phyloP scores from a whole-genome alignment of 2,888 invertebrate genomes.

The Dicranocentrus wangi region DNA sequence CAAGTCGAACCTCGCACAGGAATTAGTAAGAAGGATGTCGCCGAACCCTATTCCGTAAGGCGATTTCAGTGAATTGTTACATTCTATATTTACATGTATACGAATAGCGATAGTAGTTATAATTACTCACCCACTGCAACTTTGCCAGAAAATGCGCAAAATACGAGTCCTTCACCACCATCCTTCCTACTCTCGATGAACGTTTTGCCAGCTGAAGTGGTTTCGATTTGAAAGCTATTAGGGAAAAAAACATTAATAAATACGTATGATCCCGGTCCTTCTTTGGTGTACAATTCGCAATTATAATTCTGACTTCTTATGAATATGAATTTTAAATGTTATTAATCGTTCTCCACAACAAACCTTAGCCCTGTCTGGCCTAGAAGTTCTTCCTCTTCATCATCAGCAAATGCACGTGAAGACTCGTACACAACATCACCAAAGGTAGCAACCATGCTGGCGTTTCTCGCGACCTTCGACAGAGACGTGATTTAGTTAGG shows the following conservation, averaged over 20 bases:
- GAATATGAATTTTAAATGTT: neutral
- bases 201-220: slow-evolving; percentile 49
- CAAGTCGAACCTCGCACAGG: slow-evolving; percentile 31
- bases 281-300: neutral
- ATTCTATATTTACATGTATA: neutral
- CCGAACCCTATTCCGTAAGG: slow-evolving; percentile 62
- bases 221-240: slow-evolving; percentile 61
- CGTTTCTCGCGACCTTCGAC: too few species aligned
- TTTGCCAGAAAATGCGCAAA: slow-evolving; percentile 68
- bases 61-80: neutral
- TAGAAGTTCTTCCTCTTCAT: slow-evolving; percentile 73
- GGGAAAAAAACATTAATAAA: slow-evolving; percentile 7
- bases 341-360: neutral
- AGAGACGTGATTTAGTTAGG: too few species aligned
- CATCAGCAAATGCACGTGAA: slow-evolving; percentile 72
- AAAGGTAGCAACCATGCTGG: slow-evolving; percentile 63
- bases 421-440: slow-evolving; percentile 71
- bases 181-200: slow-evolving; percentile 41
- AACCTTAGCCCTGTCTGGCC: slow-evolving; percentile 76
- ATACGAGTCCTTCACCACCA: slow-evolving; percentile 23
- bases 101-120: too few species aligned
- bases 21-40: slow-evolving; percentile 58
- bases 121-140: slow-evolving; percentile 66
- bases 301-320: neutral
- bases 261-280: neutral